Evolutionary conservation across 2,888 invertebrate genomes (phyloP), one percentile per base, ranked within the genome.

Genomic region (Molorchus minor): DNA sequence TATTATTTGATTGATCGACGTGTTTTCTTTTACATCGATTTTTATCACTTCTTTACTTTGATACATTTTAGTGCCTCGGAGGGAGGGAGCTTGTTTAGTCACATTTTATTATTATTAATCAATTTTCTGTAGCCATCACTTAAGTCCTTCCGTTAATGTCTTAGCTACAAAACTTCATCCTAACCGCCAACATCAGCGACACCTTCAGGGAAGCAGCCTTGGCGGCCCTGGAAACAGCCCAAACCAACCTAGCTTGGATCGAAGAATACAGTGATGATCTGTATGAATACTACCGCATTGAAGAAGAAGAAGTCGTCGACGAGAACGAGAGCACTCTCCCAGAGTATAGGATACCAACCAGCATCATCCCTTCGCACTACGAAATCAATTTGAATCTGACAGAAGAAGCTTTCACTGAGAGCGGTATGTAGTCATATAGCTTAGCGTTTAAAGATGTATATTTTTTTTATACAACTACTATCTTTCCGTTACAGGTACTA

Each of bases 221-320:
- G 4, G 13, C 43, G n/a, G 58, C 67, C 4, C 29, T 67, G 0
- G 53, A 30, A 1, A 44, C 58, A 10, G 64, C 64, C 2, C 56
- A 58, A 29, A 41, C 61, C 15, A 67, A 65, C 12, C 13, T 57
- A 36, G 40, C 16, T 0, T 67, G 67, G 67, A 44, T 63, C 5
- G 38, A 16, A 12, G 29, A 61, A 33, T 46, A 52, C 35, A 55
- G 38, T 41, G 36, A 51, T 1, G 64, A 64, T 33, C 55, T 67
- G 1, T 44, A 60, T 33, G 44, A 41, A 1, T 61, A 58, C 15
- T 67, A 60, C 30, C 44, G 46, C 1, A 21, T 65, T 4, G 60
- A 61, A 43, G 53, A 53, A 7, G 43, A 57, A 7, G 58, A 30
- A n/a, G 15, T 35, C 15, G 43, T 52, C 1, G 45, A 54, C 7